Conservation (phyloP, 2,797 vertebrate genomes). For the Champsocephalus esox region DNA sequence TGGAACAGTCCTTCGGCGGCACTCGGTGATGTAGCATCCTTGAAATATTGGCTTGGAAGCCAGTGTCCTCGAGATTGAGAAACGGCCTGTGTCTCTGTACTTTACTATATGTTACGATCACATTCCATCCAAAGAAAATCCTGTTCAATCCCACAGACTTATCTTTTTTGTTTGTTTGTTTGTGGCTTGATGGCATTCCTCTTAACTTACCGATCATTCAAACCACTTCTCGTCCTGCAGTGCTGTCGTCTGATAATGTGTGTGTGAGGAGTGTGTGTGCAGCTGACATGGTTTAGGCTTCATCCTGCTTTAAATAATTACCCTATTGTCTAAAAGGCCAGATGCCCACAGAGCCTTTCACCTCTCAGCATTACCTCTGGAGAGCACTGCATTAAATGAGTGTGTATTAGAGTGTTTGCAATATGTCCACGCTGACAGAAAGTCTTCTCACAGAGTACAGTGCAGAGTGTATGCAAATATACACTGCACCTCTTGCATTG, state of each 20-base stretch:
- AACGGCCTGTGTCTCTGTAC: neutral
- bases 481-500: neutral
- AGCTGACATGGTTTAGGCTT: constrained; percentile 40
- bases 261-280: constrained; percentile 23
- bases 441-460: neutral
- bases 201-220: constrained; percentile 8
- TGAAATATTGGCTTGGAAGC: too few species aligned
- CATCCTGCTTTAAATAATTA: constrained; percentile 66
- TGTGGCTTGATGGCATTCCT: constrained; percentile 10
- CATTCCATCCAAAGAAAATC: neutral
- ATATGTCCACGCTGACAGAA: neutral
- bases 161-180: constrained; percentile 8
- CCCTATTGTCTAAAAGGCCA: constrained; percentile 77
- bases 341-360: constrained; percentile 59
- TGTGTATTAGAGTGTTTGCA: constrained; percentile 25
- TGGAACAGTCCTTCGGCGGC: too few species aligned
- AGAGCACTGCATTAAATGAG: constrained; percentile 56
- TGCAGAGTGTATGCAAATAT: neutral
- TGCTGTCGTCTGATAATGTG: constrained; percentile 28
- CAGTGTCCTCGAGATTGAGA: too few species aligned
- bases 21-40: too few species aligned
- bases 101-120: neutral
- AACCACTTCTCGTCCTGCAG: constrained; percentile 16
- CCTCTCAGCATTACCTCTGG: constrained; percentile 45
- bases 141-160: neutral